Base-by-base conservation (phyloP, 2,797 vertebrate species). In the Peromyscus melanophrys region DNA sequence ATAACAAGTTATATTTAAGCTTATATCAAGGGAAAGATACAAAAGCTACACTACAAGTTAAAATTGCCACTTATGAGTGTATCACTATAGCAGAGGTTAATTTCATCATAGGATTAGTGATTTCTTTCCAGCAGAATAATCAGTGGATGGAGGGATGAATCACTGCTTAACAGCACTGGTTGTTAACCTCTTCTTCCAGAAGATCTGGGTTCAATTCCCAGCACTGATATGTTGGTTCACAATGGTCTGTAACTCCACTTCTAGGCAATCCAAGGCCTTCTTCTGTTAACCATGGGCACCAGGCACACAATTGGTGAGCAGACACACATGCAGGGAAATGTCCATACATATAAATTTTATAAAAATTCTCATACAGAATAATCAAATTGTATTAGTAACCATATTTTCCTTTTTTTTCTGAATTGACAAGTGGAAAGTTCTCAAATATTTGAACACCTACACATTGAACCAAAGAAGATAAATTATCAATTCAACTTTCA, bases 81-180 rank as follows among this genome's bases (percentile, higher is more conserved):
- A 69, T 40, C 37, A 71, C 29, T 88, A 46, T 2, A 73, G n/a
- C 1, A 75, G n/a, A 92, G n/a, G 10, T 59, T 59, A 89, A 81
- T 90, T 92, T 80, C 78, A 55, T 77, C 69, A 57, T 14, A 78
- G 49, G 40, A 75, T 91, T 90, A 83, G 43, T 83, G 82, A 65
- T 46, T 34, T 84, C 29, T 46, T 84, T 84, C 5, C 37, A 84
- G 27, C 21, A 46, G 25, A 83, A 84, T 43, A 63, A 34, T 46
- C 10, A 46, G 40, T 2, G 1, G 40, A 25, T 65, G 43, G 82
- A 84, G 40, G 31, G 19, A 84, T 84, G 61, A 11, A 34, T 46
- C 40, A 65, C 61, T 23, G 10, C 2, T 65, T 37, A 82, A 61
- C n/a, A 65, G 17, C 82, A 84, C 9, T 34, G 37, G 59, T 4